phyloP scores from a whole-genome alignment of 2,797 vertebrate genomes.

The Eutrigla gurnardus region DNA sequence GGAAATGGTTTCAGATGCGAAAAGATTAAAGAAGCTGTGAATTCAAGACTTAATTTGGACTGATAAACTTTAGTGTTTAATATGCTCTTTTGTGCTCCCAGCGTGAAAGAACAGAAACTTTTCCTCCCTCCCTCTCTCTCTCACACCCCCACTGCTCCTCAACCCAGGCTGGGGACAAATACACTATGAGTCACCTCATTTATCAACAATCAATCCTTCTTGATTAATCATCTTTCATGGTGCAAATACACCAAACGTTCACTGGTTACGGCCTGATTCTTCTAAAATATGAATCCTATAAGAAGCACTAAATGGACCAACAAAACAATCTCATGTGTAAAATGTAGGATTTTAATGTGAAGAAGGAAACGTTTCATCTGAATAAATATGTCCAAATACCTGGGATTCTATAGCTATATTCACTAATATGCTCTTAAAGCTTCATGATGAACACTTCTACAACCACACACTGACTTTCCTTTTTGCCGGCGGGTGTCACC shows the following conservation, averaged over 20 bases:
- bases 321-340: background rate
- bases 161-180: too few relatives aligned
- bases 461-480: slow-evolving; percentile 15
- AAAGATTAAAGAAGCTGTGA: slow-evolving; percentile 98
- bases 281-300: background rate
- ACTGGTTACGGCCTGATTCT: background rate
- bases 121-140: slow-evolving; percentile 32
- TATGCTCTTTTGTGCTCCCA: slow-evolving; percentile 97
- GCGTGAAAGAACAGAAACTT: slow-evolving; percentile 81
- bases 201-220: too few relatives aligned
- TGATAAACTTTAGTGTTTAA: slow-evolving; percentile 98
- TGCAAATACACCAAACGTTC: background rate
- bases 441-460: background rate
- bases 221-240: too few relatives aligned
- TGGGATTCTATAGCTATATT: background rate
- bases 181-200: too few relatives aligned
- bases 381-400: background rate
- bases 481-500: background rate
- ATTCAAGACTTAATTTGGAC: slow-evolving; percentile 95
- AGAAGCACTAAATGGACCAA: background rate
- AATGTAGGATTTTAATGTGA: background rate
- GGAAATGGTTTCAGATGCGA: slow-evolving; percentile 88
- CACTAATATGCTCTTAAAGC: too few relatives aligned
- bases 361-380: background rate
- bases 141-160: slow-evolving; percentile 79